phyloP scores from a whole-genome alignment of 2,888 invertebrate genomes.

The Mimachlamys varia region DNA sequence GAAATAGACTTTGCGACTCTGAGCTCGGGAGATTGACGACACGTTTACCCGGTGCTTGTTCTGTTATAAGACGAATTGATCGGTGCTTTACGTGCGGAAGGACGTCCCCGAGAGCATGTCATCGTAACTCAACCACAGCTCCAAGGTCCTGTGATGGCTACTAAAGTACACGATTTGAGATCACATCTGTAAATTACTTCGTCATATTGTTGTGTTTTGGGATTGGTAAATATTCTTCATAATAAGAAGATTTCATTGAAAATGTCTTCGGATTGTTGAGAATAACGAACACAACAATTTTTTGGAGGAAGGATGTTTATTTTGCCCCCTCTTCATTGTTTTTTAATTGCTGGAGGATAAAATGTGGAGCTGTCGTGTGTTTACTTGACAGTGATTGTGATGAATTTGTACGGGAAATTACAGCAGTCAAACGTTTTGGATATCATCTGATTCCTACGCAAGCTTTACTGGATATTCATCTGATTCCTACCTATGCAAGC shows the following conservation, averaged over 20 bases:
- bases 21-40: background rate
- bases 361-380: background rate
- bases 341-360: conserved; percentile 1
- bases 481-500: background rate
- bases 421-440: background rate
- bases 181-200: background rate
- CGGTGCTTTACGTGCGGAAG: background rate
- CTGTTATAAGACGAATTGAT: conserved; percentile 17
- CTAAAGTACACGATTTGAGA: background rate
- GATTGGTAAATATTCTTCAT: background rate
- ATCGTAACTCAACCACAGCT: background rate
- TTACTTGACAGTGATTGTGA: background rate
- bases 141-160: background rate
- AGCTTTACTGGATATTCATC: background rate
- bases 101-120: background rate
- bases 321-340: background rate
- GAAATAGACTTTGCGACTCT: background rate
- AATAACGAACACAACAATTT: background rate
- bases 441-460: background rate
- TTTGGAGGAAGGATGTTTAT: background rate
- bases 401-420: conserved; percentile 21
- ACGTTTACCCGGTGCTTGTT: background rate
- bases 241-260: background rate
- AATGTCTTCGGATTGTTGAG: background rate
- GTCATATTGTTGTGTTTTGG: background rate